These are phyloP conservation scores for Cataglyphis altisquamis DNA, from an alignment of 2,888 invertebrate genomes.

Conservation along the genomic window DNA sequence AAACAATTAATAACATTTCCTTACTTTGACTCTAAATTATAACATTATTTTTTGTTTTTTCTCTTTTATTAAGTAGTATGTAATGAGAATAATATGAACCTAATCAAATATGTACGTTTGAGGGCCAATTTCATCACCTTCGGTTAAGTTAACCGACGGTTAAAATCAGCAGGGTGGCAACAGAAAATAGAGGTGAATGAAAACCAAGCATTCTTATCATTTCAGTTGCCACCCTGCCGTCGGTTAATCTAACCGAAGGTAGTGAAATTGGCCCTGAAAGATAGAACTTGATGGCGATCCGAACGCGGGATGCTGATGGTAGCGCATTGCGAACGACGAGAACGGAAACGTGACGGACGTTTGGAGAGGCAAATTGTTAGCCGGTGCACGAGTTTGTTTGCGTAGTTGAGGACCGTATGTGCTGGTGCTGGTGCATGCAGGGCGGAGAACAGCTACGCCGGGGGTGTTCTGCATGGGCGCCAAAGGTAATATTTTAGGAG, in stretches of 20 bases:
- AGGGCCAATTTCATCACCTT: too few relatives aligned
- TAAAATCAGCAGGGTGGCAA: too few relatives aligned
- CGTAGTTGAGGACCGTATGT: constrained; percentile 67
- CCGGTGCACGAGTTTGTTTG: constrained; percentile 66
- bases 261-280: too few relatives aligned
- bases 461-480: constrained; percentile 40
- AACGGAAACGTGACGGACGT: constrained; percentile 19
- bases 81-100: not conserved
- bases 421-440: constrained; percentile 11
- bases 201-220: too few relatives aligned
- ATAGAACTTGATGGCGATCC: not conserved
- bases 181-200: too few relatives aligned
- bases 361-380: constrained; percentile 55
- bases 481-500: constrained; percentile 11
- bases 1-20: not conserved
- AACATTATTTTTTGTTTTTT: not conserved
- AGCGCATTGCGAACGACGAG: constrained; percentile 17
- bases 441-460: constrained; percentile 36
- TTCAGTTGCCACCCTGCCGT: too few relatives aligned
- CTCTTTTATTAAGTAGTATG: not conserved
- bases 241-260: too few relatives aligned
- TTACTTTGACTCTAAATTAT: not conserved
- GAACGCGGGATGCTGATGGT: constrained; percentile 14
- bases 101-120: not conserved
- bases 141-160: too few relatives aligned